Evolutionary conservation across 2,113 vertebrate genomes (phyloP).

Genomic region (Pelobates fuscus): DNA sequence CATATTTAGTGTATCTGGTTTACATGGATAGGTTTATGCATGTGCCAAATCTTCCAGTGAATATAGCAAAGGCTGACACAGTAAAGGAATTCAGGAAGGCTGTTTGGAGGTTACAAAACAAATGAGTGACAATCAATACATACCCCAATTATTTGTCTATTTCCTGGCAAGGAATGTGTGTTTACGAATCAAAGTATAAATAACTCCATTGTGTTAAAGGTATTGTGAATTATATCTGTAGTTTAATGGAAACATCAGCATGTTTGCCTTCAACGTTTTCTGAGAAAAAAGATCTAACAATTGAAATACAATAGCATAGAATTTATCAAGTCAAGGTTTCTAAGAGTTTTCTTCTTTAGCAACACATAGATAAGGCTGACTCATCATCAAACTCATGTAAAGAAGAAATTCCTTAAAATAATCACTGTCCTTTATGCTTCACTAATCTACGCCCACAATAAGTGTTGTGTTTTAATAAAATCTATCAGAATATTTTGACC

Average conservation of each 20-base stretch:
- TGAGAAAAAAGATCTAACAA: background rate
- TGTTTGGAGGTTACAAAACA: too few species aligned
- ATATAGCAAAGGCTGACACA: too few species aligned
- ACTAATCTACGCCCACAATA: background rate
- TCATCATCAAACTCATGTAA: conserved; percentile 18
- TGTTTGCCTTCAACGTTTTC: conserved; percentile 1
- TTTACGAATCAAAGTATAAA: too few species aligned
- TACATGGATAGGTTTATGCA: too few species aligned
- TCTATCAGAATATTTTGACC: background rate
- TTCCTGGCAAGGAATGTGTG: too few species aligned
- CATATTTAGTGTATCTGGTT: too few species aligned
- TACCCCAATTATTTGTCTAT: too few species aligned
- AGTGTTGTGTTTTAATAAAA: background rate
- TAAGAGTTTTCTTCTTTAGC: background rate
- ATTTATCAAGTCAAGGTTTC: conserved; percentile 15
- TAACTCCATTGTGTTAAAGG: too few species aligned
- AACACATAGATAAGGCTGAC: conserved; percentile 18
- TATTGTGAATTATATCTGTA: too few species aligned
- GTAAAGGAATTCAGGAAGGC: too few species aligned
- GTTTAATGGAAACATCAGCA: background rate
- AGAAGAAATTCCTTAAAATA: conserved; percentile 22
- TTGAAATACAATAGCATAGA: background rate
- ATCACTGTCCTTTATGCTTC: background rate
- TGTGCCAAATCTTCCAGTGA: too few species aligned
- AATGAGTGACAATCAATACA: too few species aligned